A percentile compares a stretch with the other conserved stretches of the same genome.
Conservation (phyloP, 1,140 invertebrate genomes). For the Halyomorpha halys region DNA sequence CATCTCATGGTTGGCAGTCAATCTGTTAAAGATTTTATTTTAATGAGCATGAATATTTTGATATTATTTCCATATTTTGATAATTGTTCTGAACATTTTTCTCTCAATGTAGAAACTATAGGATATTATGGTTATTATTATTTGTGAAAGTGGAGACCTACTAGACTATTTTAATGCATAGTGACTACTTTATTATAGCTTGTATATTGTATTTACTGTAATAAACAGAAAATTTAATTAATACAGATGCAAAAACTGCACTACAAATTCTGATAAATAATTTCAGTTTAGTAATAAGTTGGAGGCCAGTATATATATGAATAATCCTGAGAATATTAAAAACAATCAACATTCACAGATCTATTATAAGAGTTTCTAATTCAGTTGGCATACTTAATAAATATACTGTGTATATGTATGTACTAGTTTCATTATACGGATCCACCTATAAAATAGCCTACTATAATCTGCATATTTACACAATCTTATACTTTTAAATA, state of each 20-base stretch:
- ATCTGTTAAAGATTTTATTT: too few relatives aligned
- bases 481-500: slow-evolving; percentile 19
- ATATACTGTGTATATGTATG: slow-evolving; percentile 8
- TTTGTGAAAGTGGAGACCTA: not conserved
- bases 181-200: slow-evolving; percentile 3
- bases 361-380: slow-evolving; percentile 13
- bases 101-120: not conserved
- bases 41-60: too few relatives aligned
- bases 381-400: slow-evolving; percentile 7
- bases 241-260: too few relatives aligned
- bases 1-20: too few relatives aligned
- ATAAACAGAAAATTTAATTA: too few relatives aligned
- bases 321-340: not conserved
- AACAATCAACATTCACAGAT: slow-evolving; percentile 16
- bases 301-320: too few relatives aligned
- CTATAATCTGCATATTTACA: slow-evolving; percentile 20
- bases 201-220: not conserved
- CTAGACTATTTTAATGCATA: slow-evolving; percentile 6
- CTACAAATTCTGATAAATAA: too few relatives aligned
- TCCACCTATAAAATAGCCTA: slow-evolving; percentile 22
- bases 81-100: too few relatives aligned
- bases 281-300: too few relatives aligned
- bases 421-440: slow-evolving; percentile 6
- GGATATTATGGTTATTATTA: not conserved
- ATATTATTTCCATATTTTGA: too few relatives aligned